Evolutionary conservation across 2,888 invertebrate species (phyloP), one percentile per base, ranked within the genome.

Genomic region (Crepidodera aurea): DNA sequence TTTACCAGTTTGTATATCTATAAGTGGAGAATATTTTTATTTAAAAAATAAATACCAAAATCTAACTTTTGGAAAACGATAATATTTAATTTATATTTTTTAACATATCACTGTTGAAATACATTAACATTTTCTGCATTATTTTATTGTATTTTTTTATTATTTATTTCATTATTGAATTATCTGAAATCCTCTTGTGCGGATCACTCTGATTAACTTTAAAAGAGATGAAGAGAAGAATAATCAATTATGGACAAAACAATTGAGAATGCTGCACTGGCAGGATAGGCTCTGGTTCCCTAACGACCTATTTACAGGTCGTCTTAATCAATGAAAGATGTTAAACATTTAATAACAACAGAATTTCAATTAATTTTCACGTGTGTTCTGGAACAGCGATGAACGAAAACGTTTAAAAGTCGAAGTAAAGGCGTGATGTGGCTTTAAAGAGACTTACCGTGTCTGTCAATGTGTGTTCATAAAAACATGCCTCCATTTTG

Each of bases 381-480:
- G 39, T 1, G 3, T 16, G 12, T 15, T n/a, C 39, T 16, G 18
- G 19, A 42, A 8, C 13, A 18, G 16, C n/a, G 16, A n/a, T 7
- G 13, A 5, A 12, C 1, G 15, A 16, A 34, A 34, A 22, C n/a
- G 13, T 27, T 27, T 53, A 22, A 12, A 19, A 12, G 15, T 50
- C 13, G 5, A n/a, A 12, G 12, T 15, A 29, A 18, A 18, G 27
- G n/a, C 18, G 42, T 42, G 4, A 5, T n/a, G 39, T 39, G 8
- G 10, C 7, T 5, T 2, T 39, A 5, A 5, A 8, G 16, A 6
- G 37, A 76, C 79, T 77, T 76, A 80, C 80, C 80, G 79, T 78
- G 74, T 77, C 78, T 76, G 71, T 79, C 76, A 77, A 76, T 74
- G 78, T 75, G 76, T 75, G 74, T 77, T 75, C 77, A 78, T 75